A percentile compares a stretch with the other conserved stretches of the same genome.
These are phyloP conservation scores for Aricia artaxerxes DNA, from an alignment of 2,888 invertebrate species.

Conservation along the genomic window DNA sequence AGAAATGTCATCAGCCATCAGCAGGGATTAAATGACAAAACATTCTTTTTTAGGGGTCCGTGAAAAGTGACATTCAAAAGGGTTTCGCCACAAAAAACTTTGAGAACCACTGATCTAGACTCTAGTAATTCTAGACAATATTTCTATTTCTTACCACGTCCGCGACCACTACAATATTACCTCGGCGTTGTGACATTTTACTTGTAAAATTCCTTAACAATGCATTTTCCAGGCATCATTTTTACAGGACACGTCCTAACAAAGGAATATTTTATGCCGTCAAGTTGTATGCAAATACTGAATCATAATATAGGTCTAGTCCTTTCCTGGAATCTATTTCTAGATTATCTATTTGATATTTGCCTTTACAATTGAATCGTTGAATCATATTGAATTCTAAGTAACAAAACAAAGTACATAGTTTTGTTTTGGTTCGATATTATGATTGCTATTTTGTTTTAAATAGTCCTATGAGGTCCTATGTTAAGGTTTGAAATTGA, in stretches of 20 bases:
- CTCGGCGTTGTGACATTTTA: conserved; percentile 11
- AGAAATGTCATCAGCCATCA: too few species aligned
- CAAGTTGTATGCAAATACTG: conserved; percentile 23
- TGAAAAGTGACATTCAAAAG: too few species aligned
- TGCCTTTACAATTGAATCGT: conserved; percentile 3
- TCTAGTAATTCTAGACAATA: neutral
- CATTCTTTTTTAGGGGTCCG: too few species aligned
- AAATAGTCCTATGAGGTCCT: too few species aligned
- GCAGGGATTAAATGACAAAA: too few species aligned
- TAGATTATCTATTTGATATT: conserved; percentile 1
- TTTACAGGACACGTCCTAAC: conserved; percentile 20
- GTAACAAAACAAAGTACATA: neutral
- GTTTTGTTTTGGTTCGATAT: neutral
- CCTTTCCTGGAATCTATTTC: conserved; percentile 1
- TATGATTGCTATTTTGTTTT: neutral
- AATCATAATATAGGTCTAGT: conserved; percentile 14
- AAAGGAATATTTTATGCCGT: conserved; percentile 25
- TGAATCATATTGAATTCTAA: conserved; percentile 5
- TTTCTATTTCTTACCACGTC: conserved; percentile 12
- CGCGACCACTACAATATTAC: conserved; percentile 14
- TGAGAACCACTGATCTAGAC: neutral
- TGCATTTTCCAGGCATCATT: conserved; percentile 16
- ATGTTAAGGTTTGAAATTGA: too few species aligned
- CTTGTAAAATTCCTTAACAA: conserved; percentile 20
- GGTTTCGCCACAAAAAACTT: too few species aligned